phyloP scores from a whole-genome alignment of 2,888 invertebrate species.

The Diadegma fenestrale region DNA sequence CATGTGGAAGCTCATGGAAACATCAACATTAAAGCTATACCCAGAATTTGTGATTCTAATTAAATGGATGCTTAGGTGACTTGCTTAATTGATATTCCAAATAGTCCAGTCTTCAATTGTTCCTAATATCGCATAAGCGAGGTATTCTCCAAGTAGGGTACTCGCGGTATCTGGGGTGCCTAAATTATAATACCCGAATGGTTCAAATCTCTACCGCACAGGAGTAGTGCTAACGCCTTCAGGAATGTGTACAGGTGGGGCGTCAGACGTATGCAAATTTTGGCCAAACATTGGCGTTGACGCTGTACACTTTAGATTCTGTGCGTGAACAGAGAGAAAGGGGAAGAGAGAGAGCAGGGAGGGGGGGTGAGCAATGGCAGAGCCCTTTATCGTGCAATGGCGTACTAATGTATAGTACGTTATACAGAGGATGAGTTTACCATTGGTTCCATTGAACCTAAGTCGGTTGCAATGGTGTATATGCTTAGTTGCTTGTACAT shows the following conservation, averaged over 20 bases:
- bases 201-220: slow-evolving; percentile 31
- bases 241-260: slow-evolving; percentile 76
- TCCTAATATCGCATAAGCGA: slow-evolving; percentile 11
- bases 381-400: slow-evolving; percentile 27
- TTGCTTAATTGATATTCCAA: slow-evolving; percentile 8
- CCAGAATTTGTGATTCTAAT: slow-evolving; percentile 18
- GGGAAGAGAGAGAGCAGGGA: slow-evolving; percentile 13
- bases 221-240: slow-evolving; percentile 52
- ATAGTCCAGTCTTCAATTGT: slow-evolving; percentile 25
- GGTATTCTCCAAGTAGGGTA: slow-evolving; percentile 1
- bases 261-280: slow-evolving; percentile 83
- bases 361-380: slow-evolving; percentile 39
- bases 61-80: neutral
- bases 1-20: neutral
- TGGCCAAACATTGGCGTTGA: slow-evolving; percentile 81
- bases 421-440: slow-evolving; percentile 44
- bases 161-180: neutral
- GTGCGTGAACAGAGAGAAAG: slow-evolving; percentile 36
- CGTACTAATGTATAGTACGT: slow-evolving; percentile 38
- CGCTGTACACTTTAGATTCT: slow-evolving; percentile 70
- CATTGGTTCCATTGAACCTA: slow-evolving; percentile 21
- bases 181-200: slow-evolving; percentile 39
- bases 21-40: neutral
- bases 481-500: neutral
- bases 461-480: slow-evolving; percentile 32